Evolutionary conservation across 2,888 invertebrate species (phyloP), one percentile per base, ranked within the genome.

Genomic region (Blastobasis adustella): DNA sequence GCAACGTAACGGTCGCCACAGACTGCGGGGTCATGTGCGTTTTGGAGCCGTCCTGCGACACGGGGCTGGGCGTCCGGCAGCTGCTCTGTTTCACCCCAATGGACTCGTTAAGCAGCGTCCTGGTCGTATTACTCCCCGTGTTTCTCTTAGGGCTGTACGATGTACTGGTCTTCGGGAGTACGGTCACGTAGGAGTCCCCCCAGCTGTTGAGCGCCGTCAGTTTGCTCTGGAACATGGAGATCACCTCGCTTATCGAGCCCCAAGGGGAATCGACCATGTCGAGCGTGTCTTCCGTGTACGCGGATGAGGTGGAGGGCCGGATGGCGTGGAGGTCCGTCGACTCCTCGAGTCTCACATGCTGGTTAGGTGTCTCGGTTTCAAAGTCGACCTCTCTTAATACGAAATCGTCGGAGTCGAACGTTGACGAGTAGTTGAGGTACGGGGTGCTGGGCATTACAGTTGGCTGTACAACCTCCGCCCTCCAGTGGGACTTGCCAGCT

Each of bases 251-350:
- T 23, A 23, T 23, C 0, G 73, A 76, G 4, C 56, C 62, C 81
- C 82, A 82, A 0, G 82, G 81, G 0, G 74, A 66, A 7, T 61
- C 66, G 39, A 80, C 65, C 80, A 78, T 79, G 52, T 65, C 65
- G 5, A 81, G 53, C 0, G 81, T 81, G 47, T 73, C 60, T 1
- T 67, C 58, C 0, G 61, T 61, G 23, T 54, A 54, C 10, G 4
- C 7, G 10, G 5, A 37, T 6, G 10, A 39, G 49, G 10, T 53
- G 40, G 1, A 46, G 4, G 6, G 47, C 44, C 39, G 54, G 36
- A 49, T 56, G 44, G 10, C 8, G 37, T 37, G 10, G 10, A 5
- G 43, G 9, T 5, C 10, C 5, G 9, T 10, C 6, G 38, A 23
- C 23, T 23, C 23, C 23, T 23, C 23, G 23, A 23, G 23, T 23